Evolutionary conservation across 2,113 vertebrate species (phyloP).

Genomic region (Diadophis punctatus): DNA sequence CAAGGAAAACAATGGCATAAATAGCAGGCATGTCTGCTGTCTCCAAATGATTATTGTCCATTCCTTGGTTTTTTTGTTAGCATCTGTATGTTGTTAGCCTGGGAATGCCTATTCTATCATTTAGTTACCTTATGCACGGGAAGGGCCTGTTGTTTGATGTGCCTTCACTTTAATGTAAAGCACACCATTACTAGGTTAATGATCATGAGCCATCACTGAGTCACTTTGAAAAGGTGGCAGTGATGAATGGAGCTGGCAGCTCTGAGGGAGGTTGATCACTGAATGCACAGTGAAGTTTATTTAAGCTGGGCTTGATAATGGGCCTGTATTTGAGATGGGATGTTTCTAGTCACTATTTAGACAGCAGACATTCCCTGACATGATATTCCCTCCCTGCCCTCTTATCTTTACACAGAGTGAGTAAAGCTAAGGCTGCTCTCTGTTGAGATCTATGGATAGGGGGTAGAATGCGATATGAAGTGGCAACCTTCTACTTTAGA

Average conservation of each 20-base stretch:
- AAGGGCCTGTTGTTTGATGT: constrained; percentile 68
- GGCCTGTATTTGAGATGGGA: constrained; percentile 65
- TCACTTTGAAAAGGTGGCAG: constrained; percentile 77
- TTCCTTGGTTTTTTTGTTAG: constrained; percentile 44
- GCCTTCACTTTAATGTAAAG: constrained; percentile 75
- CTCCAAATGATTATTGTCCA: background rate
- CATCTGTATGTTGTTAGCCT: constrained; percentile 61
- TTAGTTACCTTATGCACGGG: constrained; percentile 50
- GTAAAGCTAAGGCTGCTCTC: background rate
- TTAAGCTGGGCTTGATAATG: constrained; percentile 78
- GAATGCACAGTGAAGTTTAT: constrained; percentile 78
- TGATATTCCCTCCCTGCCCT: background rate
- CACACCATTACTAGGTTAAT: constrained; percentile 78
- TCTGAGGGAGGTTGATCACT: constrained; percentile 69
- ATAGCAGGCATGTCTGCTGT: background rate
- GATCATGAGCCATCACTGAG: constrained; percentile 79
- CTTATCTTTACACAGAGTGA: background rate
- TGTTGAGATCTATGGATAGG: background rate
- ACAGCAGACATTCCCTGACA: constrained; percentile 61
- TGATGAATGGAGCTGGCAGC: constrained; percentile 74
- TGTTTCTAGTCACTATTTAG: constrained; percentile 61
- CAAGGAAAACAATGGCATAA: background rate
- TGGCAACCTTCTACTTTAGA: background rate
- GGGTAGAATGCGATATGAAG: background rate
- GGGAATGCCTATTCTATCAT: constrained; percentile 61